phyloP scores from a whole-genome alignment of 2,888 invertebrate species.

The Tineola bisselliella region DNA sequence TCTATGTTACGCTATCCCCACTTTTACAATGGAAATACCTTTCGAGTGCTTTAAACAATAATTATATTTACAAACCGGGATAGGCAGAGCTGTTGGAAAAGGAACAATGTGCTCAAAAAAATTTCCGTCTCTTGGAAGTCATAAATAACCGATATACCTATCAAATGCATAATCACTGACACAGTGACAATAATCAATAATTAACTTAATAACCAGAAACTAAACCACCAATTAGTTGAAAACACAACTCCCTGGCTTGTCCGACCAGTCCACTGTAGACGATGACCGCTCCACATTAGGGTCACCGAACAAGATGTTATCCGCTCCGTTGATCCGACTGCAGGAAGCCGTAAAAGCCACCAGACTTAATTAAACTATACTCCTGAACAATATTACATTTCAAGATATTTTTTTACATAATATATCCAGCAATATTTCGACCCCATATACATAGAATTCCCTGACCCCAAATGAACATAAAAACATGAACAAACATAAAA shows the following conservation, averaged over 20 bases:
- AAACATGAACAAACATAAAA: too few relatives aligned
- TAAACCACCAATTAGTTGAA: background rate
- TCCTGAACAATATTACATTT: background rate
- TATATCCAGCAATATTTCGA: too few relatives aligned
- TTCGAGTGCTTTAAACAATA: background rate
- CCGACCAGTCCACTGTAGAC: background rate
- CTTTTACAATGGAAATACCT: background rate
- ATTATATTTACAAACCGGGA: too few relatives aligned
- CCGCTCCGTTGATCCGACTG: constrained; percentile 1
- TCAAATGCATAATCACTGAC: too few relatives aligned
- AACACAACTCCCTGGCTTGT: background rate
- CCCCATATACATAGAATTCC: too few relatives aligned
- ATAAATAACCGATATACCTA: too few relatives aligned
- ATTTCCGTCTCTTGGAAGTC: too few relatives aligned
- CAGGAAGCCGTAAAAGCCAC: background rate
- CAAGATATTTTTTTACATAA: background rate
- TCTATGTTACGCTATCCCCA: background rate
- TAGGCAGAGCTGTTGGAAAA: too few relatives aligned
- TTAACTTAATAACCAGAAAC: too few relatives aligned
- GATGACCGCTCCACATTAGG: background rate
- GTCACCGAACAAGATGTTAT: background rate
- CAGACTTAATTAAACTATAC: background rate
- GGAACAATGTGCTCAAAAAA: too few relatives aligned
- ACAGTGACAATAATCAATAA: too few relatives aligned
- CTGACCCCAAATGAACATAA: too few relatives aligned